phyloP scores from a whole-genome alignment of 2,113 vertebrate genomes.

The Atractosteus spatula region DNA sequence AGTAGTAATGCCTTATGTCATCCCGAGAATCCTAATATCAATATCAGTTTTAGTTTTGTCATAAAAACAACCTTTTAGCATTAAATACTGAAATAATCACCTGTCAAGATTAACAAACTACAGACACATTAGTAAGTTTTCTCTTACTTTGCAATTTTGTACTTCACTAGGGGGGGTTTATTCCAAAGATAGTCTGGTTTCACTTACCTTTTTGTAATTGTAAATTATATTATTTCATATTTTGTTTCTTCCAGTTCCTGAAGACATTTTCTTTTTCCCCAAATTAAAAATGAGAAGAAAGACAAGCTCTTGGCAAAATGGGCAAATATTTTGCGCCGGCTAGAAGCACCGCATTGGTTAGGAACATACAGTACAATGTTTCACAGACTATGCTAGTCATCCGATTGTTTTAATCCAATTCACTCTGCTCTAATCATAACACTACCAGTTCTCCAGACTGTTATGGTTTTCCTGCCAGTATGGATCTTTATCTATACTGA shows the following conservation, averaged over 20 bases:
- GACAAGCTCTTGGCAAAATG: slow-evolving; percentile 17
- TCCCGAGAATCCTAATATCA: neutral
- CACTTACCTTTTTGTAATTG: slow-evolving; percentile 23
- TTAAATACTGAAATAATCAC: neutral
- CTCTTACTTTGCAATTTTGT: neutral
- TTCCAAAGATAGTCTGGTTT: slow-evolving; percentile 7
- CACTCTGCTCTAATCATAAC: neutral
- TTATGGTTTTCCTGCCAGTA: no score
- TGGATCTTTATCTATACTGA: no score
- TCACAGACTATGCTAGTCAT: slow-evolving; percentile 26
- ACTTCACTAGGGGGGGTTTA: slow-evolving; percentile 9
- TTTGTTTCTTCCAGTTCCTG: slow-evolving; percentile 35
- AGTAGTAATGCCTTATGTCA: neutral
- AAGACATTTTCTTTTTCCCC: slow-evolving; percentile 40
- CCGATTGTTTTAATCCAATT: neutral
- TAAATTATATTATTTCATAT: slow-evolving; percentile 31
- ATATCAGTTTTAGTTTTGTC: neutral
- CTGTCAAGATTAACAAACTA: neutral
- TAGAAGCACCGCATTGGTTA: slow-evolving; percentile 17
- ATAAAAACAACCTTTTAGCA: neutral
- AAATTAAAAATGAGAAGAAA: slow-evolving; percentile 19
- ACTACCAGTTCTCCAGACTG: no score
- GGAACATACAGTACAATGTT: slow-evolving; percentile 16
- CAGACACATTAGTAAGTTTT: neutral
- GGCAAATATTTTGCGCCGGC: slow-evolving; percentile 27